Conservation (phyloP, 2,113 vertebrate species). For the Microtus pennsylvanicus region DNA sequence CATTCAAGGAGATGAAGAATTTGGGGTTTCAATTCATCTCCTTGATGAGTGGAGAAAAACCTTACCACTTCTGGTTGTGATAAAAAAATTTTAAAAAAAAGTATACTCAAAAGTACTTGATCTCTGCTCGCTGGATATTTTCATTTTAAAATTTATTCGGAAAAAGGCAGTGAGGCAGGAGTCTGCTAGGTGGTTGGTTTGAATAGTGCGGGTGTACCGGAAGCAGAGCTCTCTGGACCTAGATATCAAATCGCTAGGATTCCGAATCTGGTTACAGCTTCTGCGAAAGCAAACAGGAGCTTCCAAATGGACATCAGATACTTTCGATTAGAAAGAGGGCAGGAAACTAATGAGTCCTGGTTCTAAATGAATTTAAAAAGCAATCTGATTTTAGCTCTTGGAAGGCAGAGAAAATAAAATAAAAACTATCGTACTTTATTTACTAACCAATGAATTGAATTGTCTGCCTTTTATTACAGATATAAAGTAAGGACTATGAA, state of each 20-base stretch:
- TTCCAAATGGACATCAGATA: conserved; percentile 79
- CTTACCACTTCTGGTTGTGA: conserved; percentile 18
- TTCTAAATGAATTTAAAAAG: conserved; percentile 88
- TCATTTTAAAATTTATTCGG: conserved; percentile 73
- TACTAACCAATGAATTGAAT: conserved; percentile 96
- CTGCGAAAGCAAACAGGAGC: conserved; percentile 76
- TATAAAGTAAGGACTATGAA: conserved; percentile 95
- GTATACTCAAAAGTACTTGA: conserved; percentile 21
- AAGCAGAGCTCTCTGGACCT: conserved; percentile 74
- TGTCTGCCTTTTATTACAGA: conserved; percentile 96
- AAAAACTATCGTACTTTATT: conserved; percentile 92
- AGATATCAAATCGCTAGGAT: conserved; percentile 70
- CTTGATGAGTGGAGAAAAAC: conserved; percentile 61
- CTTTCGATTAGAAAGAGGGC: conserved; percentile 80
- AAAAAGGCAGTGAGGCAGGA: conserved; percentile 56
- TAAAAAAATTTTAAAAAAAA: background rate
- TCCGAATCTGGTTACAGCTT: conserved; percentile 81
- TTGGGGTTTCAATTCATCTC: background rate
- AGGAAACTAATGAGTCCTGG: conserved; percentile 84
- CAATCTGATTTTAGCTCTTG: conserved; percentile 89
- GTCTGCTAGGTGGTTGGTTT: conserved; percentile 70
- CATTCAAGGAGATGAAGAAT: background rate
- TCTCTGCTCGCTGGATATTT: conserved; percentile 8
- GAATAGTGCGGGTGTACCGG: conserved; percentile 66
- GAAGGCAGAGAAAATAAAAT: conserved; percentile 88